Percentiles rank a stretch among this genome's conserved stretches.
Evolutionary conservation across 2,888 invertebrate species (phyloP).

Genomic region (Habroteleia sp.): DNA sequence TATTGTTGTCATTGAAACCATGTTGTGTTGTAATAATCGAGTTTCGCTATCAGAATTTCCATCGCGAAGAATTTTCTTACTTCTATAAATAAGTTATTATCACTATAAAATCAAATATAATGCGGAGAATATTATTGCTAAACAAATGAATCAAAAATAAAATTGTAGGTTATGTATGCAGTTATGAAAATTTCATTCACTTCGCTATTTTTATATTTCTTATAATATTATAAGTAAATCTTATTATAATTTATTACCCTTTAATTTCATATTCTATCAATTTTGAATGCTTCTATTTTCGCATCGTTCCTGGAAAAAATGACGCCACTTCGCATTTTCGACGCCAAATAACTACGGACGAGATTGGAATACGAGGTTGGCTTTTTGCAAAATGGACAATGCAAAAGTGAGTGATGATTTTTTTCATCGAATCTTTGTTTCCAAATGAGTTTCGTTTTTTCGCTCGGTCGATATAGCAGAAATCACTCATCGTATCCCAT

Average conservation of each 20-base stretch:
- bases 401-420: background rate
- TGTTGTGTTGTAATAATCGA: slow-evolving; percentile 2
- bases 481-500: background rate
- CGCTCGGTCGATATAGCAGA: slow-evolving; percentile 1
- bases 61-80: slow-evolving; percentile 13
- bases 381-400: background rate
- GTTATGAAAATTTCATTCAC: too few species aligned
- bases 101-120: too few species aligned
- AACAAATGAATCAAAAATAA: too few species aligned
- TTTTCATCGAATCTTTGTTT: background rate
- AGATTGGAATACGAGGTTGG: background rate
- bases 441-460: background rate
- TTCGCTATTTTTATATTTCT: too few species aligned
- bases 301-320: too few species aligned
- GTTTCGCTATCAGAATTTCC: slow-evolving; percentile 16
- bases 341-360: background rate
- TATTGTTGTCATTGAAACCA: slow-evolving; percentile 17
- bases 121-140: too few species aligned
- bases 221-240: too few species aligned
- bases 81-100: slow-evolving; percentile 12
- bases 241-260: too few species aligned
- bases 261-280: too few species aligned
- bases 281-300: too few species aligned
- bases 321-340: background rate
- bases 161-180: too few species aligned